A percentile compares a stretch with the other conserved stretches of the same genome.
Evolutionary conservation across 2,888 invertebrate genomes (phyloP).

Genomic region (Actias luna): DNA sequence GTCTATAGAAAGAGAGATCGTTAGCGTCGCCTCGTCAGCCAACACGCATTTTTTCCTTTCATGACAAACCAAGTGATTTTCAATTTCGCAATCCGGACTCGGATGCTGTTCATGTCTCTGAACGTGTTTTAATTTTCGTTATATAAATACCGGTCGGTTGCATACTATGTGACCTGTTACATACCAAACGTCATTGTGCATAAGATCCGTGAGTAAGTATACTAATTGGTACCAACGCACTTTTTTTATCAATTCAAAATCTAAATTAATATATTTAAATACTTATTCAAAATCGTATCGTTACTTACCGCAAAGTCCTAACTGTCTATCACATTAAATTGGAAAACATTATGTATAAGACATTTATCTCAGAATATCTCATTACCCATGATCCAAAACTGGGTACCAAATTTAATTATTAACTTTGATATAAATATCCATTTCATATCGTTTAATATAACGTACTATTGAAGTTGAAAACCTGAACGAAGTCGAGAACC

Average conservation of each 20-base stretch:
- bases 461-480: too few species aligned
- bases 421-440: too few species aligned
- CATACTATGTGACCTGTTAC: slow-evolving; percentile 31
- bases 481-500: too few species aligned
- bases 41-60: slow-evolving; percentile 10
- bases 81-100: slow-evolving; percentile 1
- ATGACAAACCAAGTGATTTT: slow-evolving; percentile 2
- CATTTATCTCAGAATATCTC: too few species aligned
- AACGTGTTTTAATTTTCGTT: slow-evolving; percentile 30
- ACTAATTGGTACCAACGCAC: neutral
- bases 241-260: neutral
- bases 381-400: too few species aligned
- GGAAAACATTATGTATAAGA: too few species aligned
- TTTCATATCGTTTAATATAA: too few species aligned
- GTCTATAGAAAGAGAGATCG: slow-evolving; percentile 6
- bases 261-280: too few species aligned
- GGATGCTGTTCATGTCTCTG: slow-evolving; percentile 9
- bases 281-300: neutral
- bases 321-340: too few species aligned
- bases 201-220: neutral
- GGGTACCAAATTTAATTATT: too few species aligned
- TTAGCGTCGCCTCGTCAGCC: neutral
- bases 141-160: slow-evolving; percentile 38
- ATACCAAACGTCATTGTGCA: slow-evolving; percentile 17
- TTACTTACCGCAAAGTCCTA: too few species aligned